Percentiles rank a stretch among this genome's conserved stretches.
Evolutionary conservation across 2,888 invertebrate genomes (phyloP).

Genomic region (Oscheius sp.): DNA sequence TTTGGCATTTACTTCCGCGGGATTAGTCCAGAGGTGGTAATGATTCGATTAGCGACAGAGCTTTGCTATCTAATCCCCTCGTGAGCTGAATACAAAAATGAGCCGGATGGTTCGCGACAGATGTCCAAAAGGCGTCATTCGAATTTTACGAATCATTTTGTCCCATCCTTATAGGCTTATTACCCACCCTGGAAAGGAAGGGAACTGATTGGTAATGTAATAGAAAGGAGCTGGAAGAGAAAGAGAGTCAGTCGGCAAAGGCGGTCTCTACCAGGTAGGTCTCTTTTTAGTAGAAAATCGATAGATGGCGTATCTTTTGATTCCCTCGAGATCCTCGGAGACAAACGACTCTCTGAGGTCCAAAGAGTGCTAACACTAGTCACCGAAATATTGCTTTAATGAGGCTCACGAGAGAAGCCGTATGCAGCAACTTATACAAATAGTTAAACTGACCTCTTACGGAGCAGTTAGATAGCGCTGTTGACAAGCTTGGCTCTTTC

Average conservation of each 20-base stretch:
- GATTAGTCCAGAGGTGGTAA: too few species aligned
- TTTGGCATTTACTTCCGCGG: neutral
- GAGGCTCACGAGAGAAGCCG: too few species aligned
- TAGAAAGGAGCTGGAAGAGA: neutral
- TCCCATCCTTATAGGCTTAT: constrained; percentile 16
- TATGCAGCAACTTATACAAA: too few species aligned
- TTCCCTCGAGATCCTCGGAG: constrained; percentile 22
- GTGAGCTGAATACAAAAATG: constrained; percentile 29
- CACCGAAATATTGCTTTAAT: too few species aligned
- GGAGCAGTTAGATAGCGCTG: too few species aligned
- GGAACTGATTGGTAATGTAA: constrained; percentile 31
- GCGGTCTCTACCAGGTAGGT: constrained; percentile 22
- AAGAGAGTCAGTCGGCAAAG: neutral
- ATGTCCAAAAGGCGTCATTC: constrained; percentile 9
- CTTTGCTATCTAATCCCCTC: constrained; percentile 3
- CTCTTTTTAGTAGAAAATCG: neutral
- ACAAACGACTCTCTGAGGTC: constrained; percentile 18
- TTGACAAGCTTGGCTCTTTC: too few species aligned
- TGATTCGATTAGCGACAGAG: constrained; percentile 4
- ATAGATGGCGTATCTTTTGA: constrained; percentile 4
- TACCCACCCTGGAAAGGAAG: neutral
- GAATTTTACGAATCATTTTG: constrained; percentile 1
- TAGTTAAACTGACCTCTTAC: too few species aligned
- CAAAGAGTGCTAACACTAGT: neutral
- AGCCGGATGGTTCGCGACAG: neutral